A percentile compares a stretch with the other conserved stretches of the same genome.
These are phyloP conservation scores for Drosophila arawakana DNA, from an alignment of 1,140 invertebrate genomes.

Conservation along the genomic window DNA sequence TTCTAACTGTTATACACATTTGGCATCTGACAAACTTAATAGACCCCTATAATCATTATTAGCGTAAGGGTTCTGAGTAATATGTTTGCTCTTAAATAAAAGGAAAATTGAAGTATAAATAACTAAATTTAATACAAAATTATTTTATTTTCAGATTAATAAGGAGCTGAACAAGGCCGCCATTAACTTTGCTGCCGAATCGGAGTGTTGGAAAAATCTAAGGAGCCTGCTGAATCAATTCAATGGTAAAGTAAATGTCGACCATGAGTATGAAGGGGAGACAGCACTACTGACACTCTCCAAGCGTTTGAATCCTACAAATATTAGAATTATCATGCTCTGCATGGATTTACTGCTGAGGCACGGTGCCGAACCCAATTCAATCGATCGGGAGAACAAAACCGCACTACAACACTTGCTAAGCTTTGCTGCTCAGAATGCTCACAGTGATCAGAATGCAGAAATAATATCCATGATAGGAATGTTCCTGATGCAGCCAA, in stretches of 20 bases:
- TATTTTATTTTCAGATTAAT: slow-evolving; percentile 1
- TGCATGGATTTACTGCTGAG: background rate
- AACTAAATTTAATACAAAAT: background rate
- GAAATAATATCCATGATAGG: too few species aligned
- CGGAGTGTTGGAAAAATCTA: background rate
- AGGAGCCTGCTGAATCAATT: background rate
- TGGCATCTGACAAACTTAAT: too few species aligned
- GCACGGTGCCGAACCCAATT: background rate
- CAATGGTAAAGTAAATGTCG: background rate
- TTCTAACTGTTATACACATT: too few species aligned
- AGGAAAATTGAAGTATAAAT: background rate
- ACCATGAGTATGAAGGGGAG: background rate
- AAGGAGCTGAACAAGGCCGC: background rate
- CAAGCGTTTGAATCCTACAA: background rate
- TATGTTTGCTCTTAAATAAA: too few species aligned
- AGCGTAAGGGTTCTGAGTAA: too few species aligned
- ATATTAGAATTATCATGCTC: fast-evolving
- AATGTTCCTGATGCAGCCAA: background rate
- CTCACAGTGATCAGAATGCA: too few species aligned
- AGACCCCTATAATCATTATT: too few species aligned
- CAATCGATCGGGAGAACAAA: background rate
- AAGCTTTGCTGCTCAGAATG: too few species aligned
- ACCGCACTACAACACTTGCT: background rate
- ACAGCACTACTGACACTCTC: background rate
- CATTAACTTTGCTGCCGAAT: slow-evolving; percentile 7